phyloP scores from a whole-genome alignment of 2,113 vertebrate genomes.

The Hystrix brachyura region DNA sequence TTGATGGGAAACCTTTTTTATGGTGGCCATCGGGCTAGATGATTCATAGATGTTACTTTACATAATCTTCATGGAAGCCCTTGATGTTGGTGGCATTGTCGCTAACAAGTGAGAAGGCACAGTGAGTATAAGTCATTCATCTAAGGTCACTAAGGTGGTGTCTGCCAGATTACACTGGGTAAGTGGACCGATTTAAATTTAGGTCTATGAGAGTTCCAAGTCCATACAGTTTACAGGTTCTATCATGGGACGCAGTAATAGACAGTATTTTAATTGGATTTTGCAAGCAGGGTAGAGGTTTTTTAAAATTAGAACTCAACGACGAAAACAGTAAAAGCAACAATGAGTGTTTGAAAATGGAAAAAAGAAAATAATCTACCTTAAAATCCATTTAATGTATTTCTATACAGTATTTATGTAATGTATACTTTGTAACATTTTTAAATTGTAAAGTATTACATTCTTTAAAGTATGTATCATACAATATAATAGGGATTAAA shows the following conservation, averaged over 20 bases:
- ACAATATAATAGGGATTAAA: not conserved
- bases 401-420: not conserved
- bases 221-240: not conserved
- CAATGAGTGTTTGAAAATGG: slow-evolving; percentile 14
- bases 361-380: not conserved
- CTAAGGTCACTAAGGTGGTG: not conserved
- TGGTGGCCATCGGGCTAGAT: not conserved
- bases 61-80: not conserved
- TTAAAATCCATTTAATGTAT: not conserved
- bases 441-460: not conserved
- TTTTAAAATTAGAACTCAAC: slow-evolving; percentile 37
- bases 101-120: not conserved
- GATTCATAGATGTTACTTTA: not conserved
- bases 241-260: not conserved
- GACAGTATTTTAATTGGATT: not conserved
- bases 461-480: not conserved
- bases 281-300: not conserved
- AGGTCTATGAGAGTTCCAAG: not conserved
- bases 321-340: not conserved
- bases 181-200: not conserved
- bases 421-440: not conserved
- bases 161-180: not conserved
- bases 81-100: not conserved
- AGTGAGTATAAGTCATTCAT: not conserved
- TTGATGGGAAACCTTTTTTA: not conserved